Percentiles rank a stretch among this genome's conserved stretches.
These are phyloP conservation scores for Apoda limacodes DNA, from an alignment of 2,888 invertebrate species.

Conservation along the genomic window DNA sequence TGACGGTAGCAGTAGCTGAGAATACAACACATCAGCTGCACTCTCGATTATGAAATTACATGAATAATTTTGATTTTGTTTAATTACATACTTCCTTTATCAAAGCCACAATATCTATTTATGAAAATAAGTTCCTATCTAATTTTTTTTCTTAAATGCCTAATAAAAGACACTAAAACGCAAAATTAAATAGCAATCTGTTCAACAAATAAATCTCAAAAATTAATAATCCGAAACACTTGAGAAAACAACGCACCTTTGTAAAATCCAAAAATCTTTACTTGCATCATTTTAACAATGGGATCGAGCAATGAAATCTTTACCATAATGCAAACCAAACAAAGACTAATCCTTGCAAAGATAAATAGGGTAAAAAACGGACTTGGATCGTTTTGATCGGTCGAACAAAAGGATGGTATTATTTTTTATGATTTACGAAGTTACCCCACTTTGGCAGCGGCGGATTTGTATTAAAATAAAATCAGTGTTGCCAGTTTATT, in stretches of 20 bases:
- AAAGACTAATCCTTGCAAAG: constrained; percentile 22
- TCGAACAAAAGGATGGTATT: constrained; percentile 13
- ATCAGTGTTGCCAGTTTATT: constrained; percentile 18
- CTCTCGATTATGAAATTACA: no score
- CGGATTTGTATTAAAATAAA: constrained; percentile 24
- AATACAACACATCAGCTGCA: no score
- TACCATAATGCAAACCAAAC: constrained; percentile 14
- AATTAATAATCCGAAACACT: neutral
- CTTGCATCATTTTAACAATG: neutral
- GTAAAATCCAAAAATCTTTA: neutral
- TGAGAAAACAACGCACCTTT: neutral
- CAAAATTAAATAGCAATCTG: no score
- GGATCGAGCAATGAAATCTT: constrained; percentile 10
- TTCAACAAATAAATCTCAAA: no score
- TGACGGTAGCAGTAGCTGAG: no score
- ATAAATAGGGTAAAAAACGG: constrained; percentile 20
- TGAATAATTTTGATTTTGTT: no score
- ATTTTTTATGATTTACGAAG: constrained; percentile 15
- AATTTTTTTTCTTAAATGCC: no score
- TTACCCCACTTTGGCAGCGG: constrained; percentile 19
- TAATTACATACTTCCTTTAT: no score
- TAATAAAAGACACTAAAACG: no score
- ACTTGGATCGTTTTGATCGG: constrained; percentile 16
- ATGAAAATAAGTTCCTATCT: no score
- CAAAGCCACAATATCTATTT: no score